Base-by-base conservation (phyloP, 1,140 invertebrate genomes). In the Drosophila sechellia region DNA sequence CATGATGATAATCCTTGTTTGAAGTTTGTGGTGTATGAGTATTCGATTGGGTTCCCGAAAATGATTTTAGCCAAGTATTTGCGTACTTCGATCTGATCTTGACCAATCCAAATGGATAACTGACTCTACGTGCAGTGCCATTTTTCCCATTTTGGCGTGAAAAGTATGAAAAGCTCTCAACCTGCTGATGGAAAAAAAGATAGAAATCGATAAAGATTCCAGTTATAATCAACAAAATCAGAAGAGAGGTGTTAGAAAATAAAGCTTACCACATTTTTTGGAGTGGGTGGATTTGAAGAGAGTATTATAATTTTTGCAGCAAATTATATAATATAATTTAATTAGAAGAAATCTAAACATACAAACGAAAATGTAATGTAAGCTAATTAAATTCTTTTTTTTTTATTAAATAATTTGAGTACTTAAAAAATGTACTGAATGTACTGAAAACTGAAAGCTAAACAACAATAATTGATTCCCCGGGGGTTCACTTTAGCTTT, bases 81-180 rank as follows among this genome's bases (percentile, higher is more conserved):
- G 61, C 50, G 49, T 37, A 42, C 13, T 13, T 27, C 49, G 81
- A 46, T 55, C 59, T 68, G 52, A 45, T 55, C 57, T 46, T 61
- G 64, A 27, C 57, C 54, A 70, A 74, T 68, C 40, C 75, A 83
- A 76, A 72, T 73, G 75, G 79, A 72, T 57, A 81, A 86, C 83
- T 86, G 84, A 72, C 34, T 50, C 43, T 6, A 31, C 31, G 31
- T 13, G 2, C 4, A 3, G 49, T 63, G 45, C 59, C 48, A 48
- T 17, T 15, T 50, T 17, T 15, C 57, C 17, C 46, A 66, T 56
- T 39, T 72, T 49, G 43, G 42, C 31, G 54, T 46, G 46, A 66
- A 48, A 66, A 48, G 58, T 64, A 69, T 49, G 49, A 42, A 86
- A 85, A 87, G 83, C 84, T 81, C 76, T 89, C 81, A 79, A 83